Base-by-base conservation (phyloP, 2,888 invertebrate genomes). In the Peribatodes rhomboidaria region DNA sequence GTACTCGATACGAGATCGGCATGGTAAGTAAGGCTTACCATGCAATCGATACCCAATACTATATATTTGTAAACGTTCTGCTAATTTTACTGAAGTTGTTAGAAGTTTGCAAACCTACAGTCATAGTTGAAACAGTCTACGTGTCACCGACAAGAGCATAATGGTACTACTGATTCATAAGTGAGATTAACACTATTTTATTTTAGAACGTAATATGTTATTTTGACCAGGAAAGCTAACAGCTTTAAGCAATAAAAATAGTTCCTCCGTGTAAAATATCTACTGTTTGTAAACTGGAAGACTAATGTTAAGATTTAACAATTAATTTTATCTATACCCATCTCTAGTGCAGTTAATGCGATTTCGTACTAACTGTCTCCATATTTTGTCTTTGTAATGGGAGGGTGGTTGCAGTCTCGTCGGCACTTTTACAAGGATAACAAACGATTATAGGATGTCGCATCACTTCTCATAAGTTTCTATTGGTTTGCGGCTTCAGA, bases 21-120 rank as follows among this genome's bases (percentile, higher is more conserved):
- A 72, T 61, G 56, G 53, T 61, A 69, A 70, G 70, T 63, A 13
- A 50, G 61, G 33, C 42, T 52, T 41, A 14, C 50, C 39, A 53
- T 62, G 67, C 56, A 67, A 72, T 72, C 70, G 68, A 72, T 72
- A 70, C 47, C 27, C 27, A 49, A 66, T 58, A 20, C 67, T 20
- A 16, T n/a, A n/a, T n/a, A n/a, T 61, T 55, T 55, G 42, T 47
- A 47, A 54, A 42, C 49, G 22, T 33, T 42, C 44, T 14, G 49
- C 58, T 47, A 58, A 58, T 20, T 58, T 39, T 18, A 39, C 27
- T 31, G 31, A 49, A 6, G 20, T 57, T 37, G 35, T 41, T 37
- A 18, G 16, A 47, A 18, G 27, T 27, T 27, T 27, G 27, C 27
- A 4, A 6, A 4, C 2, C 27, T 27, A 27, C 27, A 27, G 27